Evolutionary conservation across 2,888 invertebrate species (phyloP).

Genomic region (Lypha dubia): DNA sequence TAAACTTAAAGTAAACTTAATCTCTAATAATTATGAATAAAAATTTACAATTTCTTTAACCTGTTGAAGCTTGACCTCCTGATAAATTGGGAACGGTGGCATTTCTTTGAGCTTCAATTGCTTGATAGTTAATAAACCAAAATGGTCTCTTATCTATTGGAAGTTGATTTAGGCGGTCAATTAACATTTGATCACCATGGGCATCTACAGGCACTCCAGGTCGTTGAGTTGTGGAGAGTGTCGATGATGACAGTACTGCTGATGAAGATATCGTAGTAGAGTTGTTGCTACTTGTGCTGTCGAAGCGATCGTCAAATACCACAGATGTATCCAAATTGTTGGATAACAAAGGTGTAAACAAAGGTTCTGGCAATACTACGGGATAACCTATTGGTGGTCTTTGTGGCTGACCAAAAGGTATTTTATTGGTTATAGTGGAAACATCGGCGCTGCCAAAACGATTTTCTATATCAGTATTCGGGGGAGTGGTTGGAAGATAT

Average conservation of each 20-base stretch:
- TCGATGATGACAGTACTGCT: slow-evolving; percentile 12
- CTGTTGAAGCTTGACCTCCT: slow-evolving; percentile 42
- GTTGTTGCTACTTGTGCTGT: background rate
- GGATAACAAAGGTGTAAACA: slow-evolving; percentile 28
- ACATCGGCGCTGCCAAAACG: slow-evolving; percentile 83
- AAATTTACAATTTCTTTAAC: too few species aligned
- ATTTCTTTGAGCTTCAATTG: slow-evolving; percentile 86
- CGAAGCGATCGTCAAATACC: slow-evolving; percentile 53
- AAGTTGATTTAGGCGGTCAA: slow-evolving; percentile 87
- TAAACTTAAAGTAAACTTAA: slow-evolving; percentile 29
- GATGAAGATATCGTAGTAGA: slow-evolving; percentile 35
- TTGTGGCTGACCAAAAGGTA: slow-evolving; percentile 68
- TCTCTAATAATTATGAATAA: background rate
- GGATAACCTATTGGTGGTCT: slow-evolving; percentile 68
- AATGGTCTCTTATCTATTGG: slow-evolving; percentile 89
- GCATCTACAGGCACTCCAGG: slow-evolving; percentile 86
- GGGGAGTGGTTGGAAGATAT: slow-evolving; percentile 78
- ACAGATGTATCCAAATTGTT: slow-evolving; percentile 17
- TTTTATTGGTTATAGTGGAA: slow-evolving; percentile 70
- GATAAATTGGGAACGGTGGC: slow-evolving; percentile 69
- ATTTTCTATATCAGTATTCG: slow-evolving; percentile 80
- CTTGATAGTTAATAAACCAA: slow-evolving; percentile 89
- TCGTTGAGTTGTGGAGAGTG: slow-evolving; percentile 22
- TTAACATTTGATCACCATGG: slow-evolving; percentile 86
- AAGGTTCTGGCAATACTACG: slow-evolving; percentile 64